These are phyloP conservation scores for Uropetala carovei DNA, from an alignment of 2,888 invertebrate genomes.

Conservation along the genomic window DNA sequence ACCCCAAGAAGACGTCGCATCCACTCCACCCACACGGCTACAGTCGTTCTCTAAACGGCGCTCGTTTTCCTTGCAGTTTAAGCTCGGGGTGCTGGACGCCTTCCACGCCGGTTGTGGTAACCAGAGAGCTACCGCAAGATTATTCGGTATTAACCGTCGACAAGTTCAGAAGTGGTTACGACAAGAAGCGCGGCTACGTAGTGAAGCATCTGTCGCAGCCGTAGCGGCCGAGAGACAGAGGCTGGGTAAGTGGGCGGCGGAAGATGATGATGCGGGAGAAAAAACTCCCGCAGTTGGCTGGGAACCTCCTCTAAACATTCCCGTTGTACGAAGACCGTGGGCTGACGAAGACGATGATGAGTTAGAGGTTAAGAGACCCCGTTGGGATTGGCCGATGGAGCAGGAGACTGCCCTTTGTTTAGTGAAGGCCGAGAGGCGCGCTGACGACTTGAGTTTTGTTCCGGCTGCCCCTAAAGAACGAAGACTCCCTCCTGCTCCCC, in stretches of 20 bases:
- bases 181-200: conserved; percentile 74
- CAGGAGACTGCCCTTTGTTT: conserved; percentile 62
- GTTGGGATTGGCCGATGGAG: conserved; percentile 44
- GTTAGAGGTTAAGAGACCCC: conserved; percentile 39
- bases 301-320: conserved; percentile 56
- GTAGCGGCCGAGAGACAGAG: conserved; percentile 72
- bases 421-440: conserved; percentile 53
- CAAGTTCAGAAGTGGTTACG: conserved; percentile 78
- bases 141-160: conserved; percentile 76
- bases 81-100: conserved; percentile 76
- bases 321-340: conserved; percentile 55
- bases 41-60: conserved; percentile 70
- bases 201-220: conserved; percentile 71
- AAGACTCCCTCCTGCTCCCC: conserved; percentile 51
- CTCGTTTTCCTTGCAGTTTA: conserved; percentile 76
- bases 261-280: conserved; percentile 51
- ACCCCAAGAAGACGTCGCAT: conserved; percentile 37
- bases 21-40: conserved; percentile 39
- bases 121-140: conserved; percentile 76
- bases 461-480: conserved; percentile 34
- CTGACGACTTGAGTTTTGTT: not conserved
- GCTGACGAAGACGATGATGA: conserved; percentile 42
- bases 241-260: conserved; percentile 71
- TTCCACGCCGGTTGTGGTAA: conserved; percentile 76
- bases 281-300: conserved; percentile 16